Conservation (phyloP, 1,140 invertebrate genomes). For the Bicyclus anynana region DNA sequence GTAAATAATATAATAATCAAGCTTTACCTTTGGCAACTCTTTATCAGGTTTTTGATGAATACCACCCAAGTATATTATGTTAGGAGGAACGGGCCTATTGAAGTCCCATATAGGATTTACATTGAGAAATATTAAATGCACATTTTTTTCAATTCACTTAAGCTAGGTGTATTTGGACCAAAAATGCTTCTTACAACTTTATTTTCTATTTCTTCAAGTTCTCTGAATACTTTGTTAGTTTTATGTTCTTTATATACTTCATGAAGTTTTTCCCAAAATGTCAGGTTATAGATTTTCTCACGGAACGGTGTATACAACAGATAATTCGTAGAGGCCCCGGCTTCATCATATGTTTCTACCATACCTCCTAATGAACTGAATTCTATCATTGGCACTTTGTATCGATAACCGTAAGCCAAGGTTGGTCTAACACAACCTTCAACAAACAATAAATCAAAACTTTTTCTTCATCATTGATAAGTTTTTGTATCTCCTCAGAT, state of each 20-base stretch:
- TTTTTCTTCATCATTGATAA: constrained; percentile 28
- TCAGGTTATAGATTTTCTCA: constrained; percentile 28
- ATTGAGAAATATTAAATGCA: constrained; percentile 76
- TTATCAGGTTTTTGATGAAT: constrained; percentile 59
- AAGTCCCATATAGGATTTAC: constrained; percentile 63
- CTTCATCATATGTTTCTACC: constrained; percentile 17
- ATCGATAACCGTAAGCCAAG: constrained; percentile 42
- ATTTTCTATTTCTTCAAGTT: constrained; percentile 19
- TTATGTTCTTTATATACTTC: constrained; percentile 29
- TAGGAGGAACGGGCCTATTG: constrained; percentile 62
- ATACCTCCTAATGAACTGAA: constrained; percentile 37
- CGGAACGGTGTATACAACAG: constrained; percentile 30
- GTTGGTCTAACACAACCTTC: constrained; percentile 32
- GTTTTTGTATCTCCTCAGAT: constrained; percentile 30
- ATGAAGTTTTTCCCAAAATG: constrained; percentile 25
- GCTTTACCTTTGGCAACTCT: constrained; percentile 35
- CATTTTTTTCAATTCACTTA: constrained; percentile 41
- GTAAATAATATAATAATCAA: neutral
- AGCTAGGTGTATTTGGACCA: constrained; percentile 41
- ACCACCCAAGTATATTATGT: constrained; percentile 68
- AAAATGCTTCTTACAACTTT: constrained; percentile 21
- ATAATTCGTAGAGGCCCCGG: constrained; percentile 31
- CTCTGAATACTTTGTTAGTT: constrained; percentile 1
- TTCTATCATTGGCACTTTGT: constrained; percentile 49
- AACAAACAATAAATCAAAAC: constrained; percentile 46